phyloP scores from a whole-genome alignment of 2,797 vertebrate genomes.

The Spinus pinus region DNA sequence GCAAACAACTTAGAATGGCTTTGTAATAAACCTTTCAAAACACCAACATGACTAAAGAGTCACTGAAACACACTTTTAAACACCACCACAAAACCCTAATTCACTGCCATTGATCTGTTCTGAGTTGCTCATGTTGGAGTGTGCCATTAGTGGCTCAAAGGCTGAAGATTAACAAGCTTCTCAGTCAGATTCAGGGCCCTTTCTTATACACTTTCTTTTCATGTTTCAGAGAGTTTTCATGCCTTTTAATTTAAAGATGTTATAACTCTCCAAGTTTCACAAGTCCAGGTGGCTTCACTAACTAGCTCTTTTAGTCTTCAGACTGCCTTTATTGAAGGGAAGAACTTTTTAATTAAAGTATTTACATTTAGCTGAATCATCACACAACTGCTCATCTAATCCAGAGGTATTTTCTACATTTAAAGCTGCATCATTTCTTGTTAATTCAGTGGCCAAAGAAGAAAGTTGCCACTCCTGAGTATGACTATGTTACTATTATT shows the following conservation, averaged over 20 bases:
- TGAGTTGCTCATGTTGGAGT: neutral
- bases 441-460: neutral
- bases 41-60: neutral
- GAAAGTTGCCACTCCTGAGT: neutral
- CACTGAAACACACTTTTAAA: neutral
- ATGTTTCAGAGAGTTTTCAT: constrained; percentile 14
- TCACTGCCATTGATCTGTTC: neutral
- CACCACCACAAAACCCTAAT: neutral
- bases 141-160: constrained; percentile 20
- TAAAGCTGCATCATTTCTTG: constrained; percentile 24
- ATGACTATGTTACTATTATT: neutral
- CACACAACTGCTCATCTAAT: neutral
- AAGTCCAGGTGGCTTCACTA: constrained; percentile 4
- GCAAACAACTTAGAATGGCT: neutral
- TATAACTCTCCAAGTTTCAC: constrained; percentile 35
- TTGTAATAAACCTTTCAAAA: neutral
- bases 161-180: neutral
- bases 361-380: constrained; percentile 44
- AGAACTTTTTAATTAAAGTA: constrained; percentile 19
- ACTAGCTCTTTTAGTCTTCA: neutral
- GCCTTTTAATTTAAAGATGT: constrained; percentile 34
- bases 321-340: constrained; percentile 9
- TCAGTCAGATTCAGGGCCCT: neutral
- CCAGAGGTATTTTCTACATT: constrained; percentile 21
- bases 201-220: neutral